Conservation (phyloP, 1,140 invertebrate species). For the Cotesia typhae region DNA sequence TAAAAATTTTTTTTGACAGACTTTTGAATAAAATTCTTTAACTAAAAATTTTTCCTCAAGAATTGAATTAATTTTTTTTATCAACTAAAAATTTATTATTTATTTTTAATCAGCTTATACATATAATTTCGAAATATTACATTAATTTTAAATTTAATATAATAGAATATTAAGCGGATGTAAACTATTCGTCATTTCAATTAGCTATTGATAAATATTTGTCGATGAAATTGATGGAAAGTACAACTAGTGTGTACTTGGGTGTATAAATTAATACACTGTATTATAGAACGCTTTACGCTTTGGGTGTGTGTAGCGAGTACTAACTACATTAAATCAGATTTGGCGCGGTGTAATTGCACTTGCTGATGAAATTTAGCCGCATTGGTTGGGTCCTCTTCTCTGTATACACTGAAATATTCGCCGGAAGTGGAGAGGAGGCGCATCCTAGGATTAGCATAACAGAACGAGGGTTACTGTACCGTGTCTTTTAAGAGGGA, state of each 20-base stretch:
- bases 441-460: slow-evolving; percentile 21
- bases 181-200: no score
- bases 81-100: no score
- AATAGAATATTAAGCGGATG: no score
- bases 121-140: no score
- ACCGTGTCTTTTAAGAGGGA: slow-evolving; percentile 13
- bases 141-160: no score
- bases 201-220: slow-evolving; percentile 12
- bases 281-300: background rate
- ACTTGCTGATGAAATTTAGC: slow-evolving; percentile 20
- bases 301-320: no score
- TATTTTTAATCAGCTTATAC: no score
- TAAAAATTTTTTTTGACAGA: no score
- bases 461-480: slow-evolving; percentile 21
- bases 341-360: slow-evolving; percentile 23
- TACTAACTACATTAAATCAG: slow-evolving; percentile 1
- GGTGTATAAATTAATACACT: background rate
- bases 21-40: no score
- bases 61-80: no score
- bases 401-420: background rate
- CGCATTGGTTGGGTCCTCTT: background rate
- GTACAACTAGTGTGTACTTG: background rate
- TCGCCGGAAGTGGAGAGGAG: slow-evolving; percentile 12
- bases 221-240: background rate
- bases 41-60: no score